A percentile compares a stretch with the other conserved stretches of the same genome.
Evolutionary conservation across 2,888 invertebrate species (phyloP).

Genomic region (Liopterus haemorrhoidalis): DNA sequence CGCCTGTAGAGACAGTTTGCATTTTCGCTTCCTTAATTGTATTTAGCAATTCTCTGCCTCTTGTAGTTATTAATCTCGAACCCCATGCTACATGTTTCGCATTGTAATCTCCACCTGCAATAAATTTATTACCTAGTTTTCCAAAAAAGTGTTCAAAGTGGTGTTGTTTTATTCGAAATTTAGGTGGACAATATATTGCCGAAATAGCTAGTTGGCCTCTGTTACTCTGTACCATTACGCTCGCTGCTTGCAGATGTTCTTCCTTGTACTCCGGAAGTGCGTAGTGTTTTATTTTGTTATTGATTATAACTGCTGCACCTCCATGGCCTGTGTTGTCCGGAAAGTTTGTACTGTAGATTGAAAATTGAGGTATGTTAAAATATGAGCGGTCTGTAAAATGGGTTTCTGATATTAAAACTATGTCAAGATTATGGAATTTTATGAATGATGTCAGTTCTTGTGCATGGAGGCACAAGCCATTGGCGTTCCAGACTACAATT

Average conservation of each 20-base stretch:
- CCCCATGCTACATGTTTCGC: slow-evolving; percentile 6
- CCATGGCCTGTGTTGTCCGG: slow-evolving; percentile 11
- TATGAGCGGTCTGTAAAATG: slow-evolving; percentile 7
- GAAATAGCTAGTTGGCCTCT: slow-evolving; percentile 1
- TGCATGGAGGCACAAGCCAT: slow-evolving; percentile 11
- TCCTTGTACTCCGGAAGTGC: slow-evolving; percentile 7
- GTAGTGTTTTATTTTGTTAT: slow-evolving; percentile 4
- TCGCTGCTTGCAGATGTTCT: slow-evolving; percentile 11
- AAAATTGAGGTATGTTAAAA: slow-evolving; percentile 4
- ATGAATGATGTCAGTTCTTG: too few species aligned
- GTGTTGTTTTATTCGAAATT: slow-evolving; percentile 9
- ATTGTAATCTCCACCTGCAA: slow-evolving; percentile 9
- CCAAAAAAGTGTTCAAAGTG: slow-evolving; percentile 12
- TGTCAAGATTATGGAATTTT: slow-evolving; percentile 12
- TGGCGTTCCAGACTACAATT: slow-evolving; percentile 16
- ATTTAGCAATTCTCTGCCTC: too few species aligned
- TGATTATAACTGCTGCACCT: slow-evolving; percentile 11
- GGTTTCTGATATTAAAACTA: slow-evolving; percentile 8
- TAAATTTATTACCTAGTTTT: slow-evolving; percentile 8
- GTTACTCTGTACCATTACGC: slow-evolving; percentile 4
- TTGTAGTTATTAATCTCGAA: slow-evolving; percentile 5
- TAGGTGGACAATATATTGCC: slow-evolving; percentile 17
- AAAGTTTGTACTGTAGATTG: slow-evolving; percentile 1
- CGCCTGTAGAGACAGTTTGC: too few species aligned
- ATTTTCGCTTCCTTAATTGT: too few species aligned